Evolutionary conservation across 2,113 vertebrate species (phyloP), one percentile per base, ranked within the genome.

Genomic region (Petromus typicus): DNA sequence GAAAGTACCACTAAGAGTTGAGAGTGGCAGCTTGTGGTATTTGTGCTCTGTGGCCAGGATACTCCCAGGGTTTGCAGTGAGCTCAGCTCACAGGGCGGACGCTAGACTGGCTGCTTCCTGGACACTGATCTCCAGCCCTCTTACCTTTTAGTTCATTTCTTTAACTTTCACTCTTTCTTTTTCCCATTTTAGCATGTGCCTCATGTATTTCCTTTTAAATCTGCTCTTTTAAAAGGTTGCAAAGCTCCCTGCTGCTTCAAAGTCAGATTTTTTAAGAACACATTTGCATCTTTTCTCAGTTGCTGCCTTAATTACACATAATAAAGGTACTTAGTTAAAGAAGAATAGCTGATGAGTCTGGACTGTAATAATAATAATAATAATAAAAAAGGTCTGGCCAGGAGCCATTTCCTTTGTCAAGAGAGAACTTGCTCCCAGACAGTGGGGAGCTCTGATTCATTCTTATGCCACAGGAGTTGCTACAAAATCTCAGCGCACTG

Each of bases 241-340:
- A 32, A 76, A 91, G 57, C 90, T 86, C 92, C 85, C 86, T 84
- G 96, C 91, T 94, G 97, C 75, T 93, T 76, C n/a, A 2, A 88
- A 94, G 89, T 86, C 89, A 93, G 96, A 66, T 18, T 71, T 86
- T 67, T 96, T 57, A 73, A 95, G 94, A 96, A 95, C 59, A 87
- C 95, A 96, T 98, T 97, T 96, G 96, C 97, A 97, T 98, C 90
- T 96, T 87, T 95, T 96, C 96, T 95, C 86, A 22, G 86, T 84
- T 81, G 89, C 89, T 94, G 93, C 78, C 82, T 96, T 97, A 95
- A 97, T 97, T 97, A 96, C 96, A 96, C 96, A 95, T 94, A 95
- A 97, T 97, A 96, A 97, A 96, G 97, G 93, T 93, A 97, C 96
- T 96, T 95, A 32, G 93, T 84, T 63, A 69, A 59, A 81, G 94